These are phyloP conservation scores for Potorous gilbertii DNA, from an alignment of 2,797 vertebrate genomes.

Conservation along the genomic window DNA sequence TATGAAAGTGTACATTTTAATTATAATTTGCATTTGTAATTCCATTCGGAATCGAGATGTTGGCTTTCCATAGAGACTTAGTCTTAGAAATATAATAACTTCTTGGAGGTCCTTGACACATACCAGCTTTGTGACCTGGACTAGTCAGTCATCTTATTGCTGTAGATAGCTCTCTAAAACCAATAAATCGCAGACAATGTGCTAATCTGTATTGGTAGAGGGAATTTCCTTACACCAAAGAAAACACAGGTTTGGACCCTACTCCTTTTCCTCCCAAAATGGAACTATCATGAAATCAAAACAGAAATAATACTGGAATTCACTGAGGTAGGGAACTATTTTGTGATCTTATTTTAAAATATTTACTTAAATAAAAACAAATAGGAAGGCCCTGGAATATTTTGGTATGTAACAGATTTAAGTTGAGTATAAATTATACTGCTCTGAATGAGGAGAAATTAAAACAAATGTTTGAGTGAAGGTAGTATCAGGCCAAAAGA, in stretches of 20 bases:
- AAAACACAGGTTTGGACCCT: neutral
- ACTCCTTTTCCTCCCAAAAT: neutral
- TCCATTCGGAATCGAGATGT: neutral
- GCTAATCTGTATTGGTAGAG: neutral
- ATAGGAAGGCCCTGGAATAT: neutral
- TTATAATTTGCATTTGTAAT: neutral
- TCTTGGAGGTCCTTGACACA: neutral
- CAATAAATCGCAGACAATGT: slow-evolving; percentile 9
- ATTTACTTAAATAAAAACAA: neutral
- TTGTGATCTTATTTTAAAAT: neutral
- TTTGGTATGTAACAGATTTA: neutral
- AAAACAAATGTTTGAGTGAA: neutral
- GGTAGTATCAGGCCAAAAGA: neutral
- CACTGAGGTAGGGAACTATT: neutral
- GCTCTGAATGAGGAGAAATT: neutral
- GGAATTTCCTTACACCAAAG: neutral
- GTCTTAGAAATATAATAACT: neutral
- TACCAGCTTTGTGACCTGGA: neutral
- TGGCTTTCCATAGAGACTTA: neutral
- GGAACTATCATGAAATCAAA: neutral
- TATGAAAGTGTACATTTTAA: neutral
- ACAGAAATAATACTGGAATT: neutral
- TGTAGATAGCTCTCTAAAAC: slow-evolving; percentile 1
- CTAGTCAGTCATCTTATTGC: neutral
- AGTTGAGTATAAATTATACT: neutral